Evolutionary conservation across 2,113 vertebrate genomes (phyloP).

Genomic region (Forbesichthys agassizii): DNA sequence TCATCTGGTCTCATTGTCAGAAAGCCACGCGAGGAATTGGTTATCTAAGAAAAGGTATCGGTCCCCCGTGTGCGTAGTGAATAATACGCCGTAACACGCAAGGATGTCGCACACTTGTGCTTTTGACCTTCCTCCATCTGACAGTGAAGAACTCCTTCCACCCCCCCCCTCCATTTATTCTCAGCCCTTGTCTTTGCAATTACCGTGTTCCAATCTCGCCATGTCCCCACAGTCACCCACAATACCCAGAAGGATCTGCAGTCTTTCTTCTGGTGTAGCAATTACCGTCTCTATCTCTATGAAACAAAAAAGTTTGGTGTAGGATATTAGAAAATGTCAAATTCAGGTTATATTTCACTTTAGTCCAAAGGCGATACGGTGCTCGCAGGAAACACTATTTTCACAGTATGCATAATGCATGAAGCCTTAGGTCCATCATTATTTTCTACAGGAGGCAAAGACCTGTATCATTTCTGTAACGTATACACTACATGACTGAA

Average conservation of each 20-base stretch:
- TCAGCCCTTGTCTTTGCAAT: slow-evolving; percentile 80
- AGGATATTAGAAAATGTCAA: slow-evolving; percentile 83
- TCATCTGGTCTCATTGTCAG: slow-evolving; percentile 70
- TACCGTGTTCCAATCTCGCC: slow-evolving; percentile 80
- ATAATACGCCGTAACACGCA: slow-evolving; percentile 72
- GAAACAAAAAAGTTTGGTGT: slow-evolving; percentile 79
- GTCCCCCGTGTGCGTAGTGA: slow-evolving; percentile 73
- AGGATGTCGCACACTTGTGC: slow-evolving; percentile 76
- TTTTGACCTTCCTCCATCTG: slow-evolving; percentile 79
- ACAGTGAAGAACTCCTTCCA: slow-evolving; percentile 71
- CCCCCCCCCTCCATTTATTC: slow-evolving; percentile 68
- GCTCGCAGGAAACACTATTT: slow-evolving; percentile 64
- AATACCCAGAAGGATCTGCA: slow-evolving; percentile 78
- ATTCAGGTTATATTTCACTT: slow-evolving; percentile 80
- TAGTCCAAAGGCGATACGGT: slow-evolving; percentile 69
- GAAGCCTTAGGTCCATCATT: slow-evolving; percentile 64
- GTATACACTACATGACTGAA: slow-evolving; percentile 7
- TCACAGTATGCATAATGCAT: slow-evolving; percentile 73
- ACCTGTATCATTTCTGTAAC: slow-evolving; percentile 36
- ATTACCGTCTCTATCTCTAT: slow-evolving; percentile 78
- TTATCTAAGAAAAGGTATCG: slow-evolving; percentile 76
- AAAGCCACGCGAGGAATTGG: slow-evolving; percentile 65
- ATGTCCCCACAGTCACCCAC: slow-evolving; percentile 78
- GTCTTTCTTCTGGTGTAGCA: slow-evolving; percentile 78
- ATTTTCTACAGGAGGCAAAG: slow-evolving; percentile 41